Percentiles rank a stretch among this genome's conserved stretches.
These are phyloP conservation scores for Lepetodrilus schrolli DNA, from an alignment of 2,888 invertebrate genomes.

Conservation along the genomic window DNA sequence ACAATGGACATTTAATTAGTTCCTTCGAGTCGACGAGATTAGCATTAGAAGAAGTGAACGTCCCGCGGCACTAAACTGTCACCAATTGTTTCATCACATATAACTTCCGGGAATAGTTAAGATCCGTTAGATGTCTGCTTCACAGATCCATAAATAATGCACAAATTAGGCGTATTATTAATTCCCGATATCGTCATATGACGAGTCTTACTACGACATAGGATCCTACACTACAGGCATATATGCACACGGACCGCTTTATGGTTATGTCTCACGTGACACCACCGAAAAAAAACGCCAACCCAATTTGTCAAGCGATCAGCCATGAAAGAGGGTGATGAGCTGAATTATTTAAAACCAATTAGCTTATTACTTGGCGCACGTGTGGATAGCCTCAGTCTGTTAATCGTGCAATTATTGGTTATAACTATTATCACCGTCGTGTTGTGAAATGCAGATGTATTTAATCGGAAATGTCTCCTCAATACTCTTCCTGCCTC, in stretches of 20 bases:
- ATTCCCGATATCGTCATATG: neutral
- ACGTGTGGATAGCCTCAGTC: slow-evolving; percentile 30
- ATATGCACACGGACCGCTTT: neutral
- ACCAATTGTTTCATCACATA: neutral
- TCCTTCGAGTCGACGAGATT: no score
- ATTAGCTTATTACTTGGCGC: slow-evolving; percentile 31
- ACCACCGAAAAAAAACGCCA: slow-evolving; percentile 12
- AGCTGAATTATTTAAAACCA: slow-evolving; percentile 33
- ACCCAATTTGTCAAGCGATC: slow-evolving; percentile 26
- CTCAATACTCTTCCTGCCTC: slow-evolving; percentile 10
- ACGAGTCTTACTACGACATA: neutral
- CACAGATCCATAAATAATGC: neutral
- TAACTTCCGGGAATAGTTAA: neutral
- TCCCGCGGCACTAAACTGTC: no score
- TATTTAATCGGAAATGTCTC: slow-evolving; percentile 25
- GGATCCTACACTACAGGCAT: neutral
- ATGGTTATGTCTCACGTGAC: neutral
- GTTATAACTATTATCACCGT: slow-evolving; percentile 23
- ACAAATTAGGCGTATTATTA: neutral
- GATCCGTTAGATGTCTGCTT: neutral
- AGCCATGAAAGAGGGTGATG: slow-evolving; percentile 18
- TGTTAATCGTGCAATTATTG: slow-evolving; percentile 34
- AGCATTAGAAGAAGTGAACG: no score
- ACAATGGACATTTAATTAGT: no score
- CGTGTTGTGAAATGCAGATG: slow-evolving; percentile 23